phyloP scores from a whole-genome alignment of 2,888 invertebrate species.

The Baronia brevicornis region DNA sequence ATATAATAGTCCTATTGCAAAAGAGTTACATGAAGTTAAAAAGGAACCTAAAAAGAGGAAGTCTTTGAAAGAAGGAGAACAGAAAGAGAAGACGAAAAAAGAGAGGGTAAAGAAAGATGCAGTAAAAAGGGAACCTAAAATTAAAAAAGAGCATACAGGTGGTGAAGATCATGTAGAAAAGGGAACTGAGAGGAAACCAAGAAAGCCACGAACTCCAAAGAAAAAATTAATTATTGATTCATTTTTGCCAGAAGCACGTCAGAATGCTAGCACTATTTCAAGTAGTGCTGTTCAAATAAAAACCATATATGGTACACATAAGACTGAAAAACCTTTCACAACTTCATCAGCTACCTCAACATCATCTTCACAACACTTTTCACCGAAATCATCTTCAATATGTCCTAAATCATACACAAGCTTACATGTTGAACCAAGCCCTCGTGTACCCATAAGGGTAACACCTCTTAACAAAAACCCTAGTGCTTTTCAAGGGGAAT shows the following conservation, averaged over 20 bases:
- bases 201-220: constrained; percentile 51
- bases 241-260: too few relatives aligned
- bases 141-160: constrained; percentile 24
- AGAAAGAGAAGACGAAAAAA: constrained; percentile 36
- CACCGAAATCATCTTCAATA: constrained; percentile 9
- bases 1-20: neutral
- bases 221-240: constrained; percentile 27
- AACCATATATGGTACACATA: constrained; percentile 16
- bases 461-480: constrained; percentile 56
- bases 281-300: too few relatives aligned
- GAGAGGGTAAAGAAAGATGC: constrained; percentile 27
- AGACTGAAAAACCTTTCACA: constrained; percentile 5
- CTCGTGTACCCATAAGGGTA: constrained; percentile 38
- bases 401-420: constrained; percentile 23
- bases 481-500: constrained; percentile 59
- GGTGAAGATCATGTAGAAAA: too few relatives aligned
- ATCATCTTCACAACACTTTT: constrained; percentile 14
- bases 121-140: constrained; percentile 24
- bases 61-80: constrained; percentile 32
- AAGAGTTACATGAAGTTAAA: constrained; percentile 19
- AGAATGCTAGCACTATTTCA: too few relatives aligned
- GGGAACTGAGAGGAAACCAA: constrained; percentile 47
- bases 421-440: constrained; percentile 27
- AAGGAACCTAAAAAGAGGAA: constrained; percentile 51
- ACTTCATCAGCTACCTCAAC: constrained; percentile 11